phyloP scores from a whole-genome alignment of 2,797 vertebrate genomes.

The Eulemur albifrons region DNA sequence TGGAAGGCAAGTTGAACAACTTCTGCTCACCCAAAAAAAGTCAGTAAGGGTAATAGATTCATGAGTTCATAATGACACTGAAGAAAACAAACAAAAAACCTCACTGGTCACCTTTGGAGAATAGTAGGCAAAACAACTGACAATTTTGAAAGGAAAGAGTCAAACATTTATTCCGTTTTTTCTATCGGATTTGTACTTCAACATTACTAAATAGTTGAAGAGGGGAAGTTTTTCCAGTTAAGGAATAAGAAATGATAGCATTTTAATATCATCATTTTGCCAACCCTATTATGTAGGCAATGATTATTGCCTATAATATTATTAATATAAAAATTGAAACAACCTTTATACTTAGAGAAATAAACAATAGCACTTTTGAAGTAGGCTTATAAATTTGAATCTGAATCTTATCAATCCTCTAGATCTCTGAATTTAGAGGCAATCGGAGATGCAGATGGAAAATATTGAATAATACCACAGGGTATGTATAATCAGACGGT shows the following conservation, averaged over 20 bases:
- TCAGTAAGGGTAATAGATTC: neutral
- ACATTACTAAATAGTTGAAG: neutral
- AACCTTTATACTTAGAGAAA: neutral
- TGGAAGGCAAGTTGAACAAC: neutral
- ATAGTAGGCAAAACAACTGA: neutral
- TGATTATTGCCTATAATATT: neutral
- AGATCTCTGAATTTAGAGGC: slow-evolving; percentile 7
- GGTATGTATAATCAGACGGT: neutral
- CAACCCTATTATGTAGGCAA: neutral
- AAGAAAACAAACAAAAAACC: neutral
- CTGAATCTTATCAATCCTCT: neutral
- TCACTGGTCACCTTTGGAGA: neutral
- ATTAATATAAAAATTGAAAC: neutral
- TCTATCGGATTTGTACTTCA: neutral
- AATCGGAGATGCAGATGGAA: neutral
- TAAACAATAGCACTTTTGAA: neutral
- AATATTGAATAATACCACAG: neutral
- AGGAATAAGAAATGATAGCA: neutral
- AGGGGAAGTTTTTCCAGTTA: neutral
- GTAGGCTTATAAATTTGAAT: neutral
- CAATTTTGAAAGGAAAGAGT: slow-evolving; percentile 16
- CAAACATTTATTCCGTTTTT: neutral
- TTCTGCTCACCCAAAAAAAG: neutral
- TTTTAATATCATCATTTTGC: neutral
- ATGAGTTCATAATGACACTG: neutral